phyloP scores from a whole-genome alignment of 2,888 invertebrate species.

The Tiliacea citrago region DNA sequence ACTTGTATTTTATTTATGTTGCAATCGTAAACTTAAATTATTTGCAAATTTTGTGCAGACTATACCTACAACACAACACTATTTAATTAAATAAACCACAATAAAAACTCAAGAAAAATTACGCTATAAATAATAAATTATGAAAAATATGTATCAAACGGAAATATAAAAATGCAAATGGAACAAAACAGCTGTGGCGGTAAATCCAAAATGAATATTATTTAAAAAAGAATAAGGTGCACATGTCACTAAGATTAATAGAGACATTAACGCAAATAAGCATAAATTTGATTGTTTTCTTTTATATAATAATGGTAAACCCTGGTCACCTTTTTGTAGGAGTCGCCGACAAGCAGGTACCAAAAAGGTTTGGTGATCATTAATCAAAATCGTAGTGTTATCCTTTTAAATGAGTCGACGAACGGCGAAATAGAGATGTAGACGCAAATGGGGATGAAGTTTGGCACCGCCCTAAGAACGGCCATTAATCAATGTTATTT shows the following conservation, averaged over 20 bases:
- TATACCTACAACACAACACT: background rate
- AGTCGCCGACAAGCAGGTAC: constrained; percentile 86
- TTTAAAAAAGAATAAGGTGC: constrained; percentile 72
- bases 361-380: constrained; percentile 77
- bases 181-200: constrained; percentile 80
- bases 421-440: constrained; percentile 84
- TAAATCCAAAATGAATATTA: constrained; percentile 65
- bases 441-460: constrained; percentile 69
- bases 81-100: constrained; percentile 15
- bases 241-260: constrained; percentile 84
- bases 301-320: constrained; percentile 71
- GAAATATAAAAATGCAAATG: constrained; percentile 82
- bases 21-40: constrained; percentile 1
- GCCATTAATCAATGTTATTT: constrained; percentile 70
- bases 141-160: constrained; percentile 69
- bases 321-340: constrained; percentile 81
- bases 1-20: background rate
- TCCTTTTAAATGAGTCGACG: constrained; percentile 81
- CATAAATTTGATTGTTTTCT: constrained; percentile 79
- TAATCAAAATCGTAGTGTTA: constrained; percentile 85
- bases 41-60: constrained; percentile 1
- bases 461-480: constrained; percentile 79
- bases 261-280: constrained; percentile 87
- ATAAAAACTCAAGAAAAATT: constrained; percentile 20
- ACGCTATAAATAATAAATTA: constrained; percentile 29